phyloP scores from a whole-genome alignment of 2,888 invertebrate genomes.

The Andrena bicolor region DNA sequence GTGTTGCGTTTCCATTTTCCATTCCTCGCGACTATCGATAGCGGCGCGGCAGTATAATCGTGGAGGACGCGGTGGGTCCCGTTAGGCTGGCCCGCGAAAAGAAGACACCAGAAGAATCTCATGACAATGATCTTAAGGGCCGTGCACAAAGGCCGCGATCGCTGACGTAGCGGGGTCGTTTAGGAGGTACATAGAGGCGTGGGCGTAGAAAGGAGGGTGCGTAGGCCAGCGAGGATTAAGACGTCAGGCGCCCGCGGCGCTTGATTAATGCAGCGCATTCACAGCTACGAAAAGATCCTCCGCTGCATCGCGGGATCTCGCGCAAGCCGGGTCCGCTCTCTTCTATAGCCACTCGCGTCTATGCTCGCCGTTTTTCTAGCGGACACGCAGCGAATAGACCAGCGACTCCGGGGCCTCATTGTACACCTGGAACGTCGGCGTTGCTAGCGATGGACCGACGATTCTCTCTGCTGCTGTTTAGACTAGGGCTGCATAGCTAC shows the following conservation, averaged over 20 bases:
- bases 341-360: slow-evolving; percentile 20
- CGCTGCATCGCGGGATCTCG: slow-evolving; percentile 76
- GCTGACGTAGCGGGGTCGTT: slow-evolving; percentile 58
- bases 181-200: slow-evolving; percentile 70
- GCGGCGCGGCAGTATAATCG: neutral
- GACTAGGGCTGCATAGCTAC: too few species aligned
- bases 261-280: slow-evolving; percentile 84
- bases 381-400: slow-evolving; percentile 44
- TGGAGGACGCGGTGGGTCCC: neutral
- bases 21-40: slow-evolving; percentile 33
- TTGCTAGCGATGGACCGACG: neutral
- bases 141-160: slow-evolving; percentile 45
- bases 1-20: slow-evolving; percentile 39
- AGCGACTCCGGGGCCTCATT: slow-evolving; percentile 7
- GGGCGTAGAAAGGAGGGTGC: slow-evolving; percentile 77
- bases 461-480: neutral
- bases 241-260: slow-evolving; percentile 84
- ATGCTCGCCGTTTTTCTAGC: slow-evolving; percentile 57
- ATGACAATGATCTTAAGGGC: slow-evolving; percentile 51
- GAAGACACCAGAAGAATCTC: slow-evolving; percentile 38
- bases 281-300: slow-evolving; percentile 81
- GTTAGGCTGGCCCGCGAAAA: slow-evolving; percentile 31
- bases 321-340: slow-evolving; percentile 41
- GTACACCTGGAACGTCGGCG: slow-evolving; percentile 15
- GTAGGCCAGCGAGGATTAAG: slow-evolving; percentile 83